Conservation (phyloP, 2,797 vertebrate genomes). For the Babyrousa celebensis region DNA sequence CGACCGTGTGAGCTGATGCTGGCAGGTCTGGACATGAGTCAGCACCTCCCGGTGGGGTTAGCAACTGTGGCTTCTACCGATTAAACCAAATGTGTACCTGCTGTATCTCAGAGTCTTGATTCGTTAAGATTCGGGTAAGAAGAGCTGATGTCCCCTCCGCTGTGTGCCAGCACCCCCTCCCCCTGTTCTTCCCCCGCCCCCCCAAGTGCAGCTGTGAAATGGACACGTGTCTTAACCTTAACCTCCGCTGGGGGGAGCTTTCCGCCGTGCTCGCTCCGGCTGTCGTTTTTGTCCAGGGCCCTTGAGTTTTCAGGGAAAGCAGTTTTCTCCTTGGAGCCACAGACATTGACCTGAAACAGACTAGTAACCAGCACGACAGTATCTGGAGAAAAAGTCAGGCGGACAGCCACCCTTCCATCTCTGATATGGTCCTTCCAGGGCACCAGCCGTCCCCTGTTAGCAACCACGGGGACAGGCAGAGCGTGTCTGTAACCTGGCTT, state of each 20-base stretch:
- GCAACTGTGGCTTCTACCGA: neutral
- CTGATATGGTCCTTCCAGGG: neutral
- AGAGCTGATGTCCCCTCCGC: too few species aligned
- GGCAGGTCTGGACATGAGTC: neutral
- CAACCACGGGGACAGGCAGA: neutral
- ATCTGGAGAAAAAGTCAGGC: neutral
- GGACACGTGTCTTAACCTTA: neutral
- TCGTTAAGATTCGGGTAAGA: neutral
- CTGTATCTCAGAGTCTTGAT: neutral
- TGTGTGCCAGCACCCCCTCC: neutral
- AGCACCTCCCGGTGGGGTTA: neutral
- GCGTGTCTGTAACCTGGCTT: neutral
- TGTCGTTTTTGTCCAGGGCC: neutral
- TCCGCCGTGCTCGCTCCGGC: accelerated
- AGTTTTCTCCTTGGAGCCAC: constrained; percentile 26
- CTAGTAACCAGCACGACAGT: too few species aligned
- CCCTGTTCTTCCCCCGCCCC: accelerated
- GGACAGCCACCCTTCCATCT: neutral
- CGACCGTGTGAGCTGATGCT: accelerated
- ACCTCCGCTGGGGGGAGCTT: neutral
- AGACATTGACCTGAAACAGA: neutral
- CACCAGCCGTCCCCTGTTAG: neutral
- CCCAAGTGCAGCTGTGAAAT: neutral
- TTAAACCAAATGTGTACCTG: neutral
- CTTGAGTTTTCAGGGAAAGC: neutral